Percentiles rank a stretch among this genome's conserved stretches.
phyloP scores from a whole-genome alignment of 2,113 vertebrate genomes.

The Pelusios castaneus region DNA sequence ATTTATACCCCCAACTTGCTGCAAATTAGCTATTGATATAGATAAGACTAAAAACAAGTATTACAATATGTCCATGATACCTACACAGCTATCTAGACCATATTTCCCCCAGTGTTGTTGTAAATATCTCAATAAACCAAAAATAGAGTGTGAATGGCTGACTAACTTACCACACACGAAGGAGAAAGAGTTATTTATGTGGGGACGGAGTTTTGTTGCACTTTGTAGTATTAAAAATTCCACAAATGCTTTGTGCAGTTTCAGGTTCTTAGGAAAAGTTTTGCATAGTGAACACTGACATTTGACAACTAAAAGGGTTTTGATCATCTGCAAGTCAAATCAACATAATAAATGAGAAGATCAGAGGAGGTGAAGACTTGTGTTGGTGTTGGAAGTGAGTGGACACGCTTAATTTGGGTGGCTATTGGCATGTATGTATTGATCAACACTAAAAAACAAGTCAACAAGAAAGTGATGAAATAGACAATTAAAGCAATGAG shows the following conservation, averaged over 20 bases:
- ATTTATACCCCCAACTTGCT: no score
- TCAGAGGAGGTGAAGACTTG: neutral
- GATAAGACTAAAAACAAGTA: no score
- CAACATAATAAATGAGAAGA: neutral
- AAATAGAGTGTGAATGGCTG: neutral
- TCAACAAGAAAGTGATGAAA: constrained; percentile 46
- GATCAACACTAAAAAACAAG: neutral
- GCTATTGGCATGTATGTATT: fast-evolving
- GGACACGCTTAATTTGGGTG: neutral
- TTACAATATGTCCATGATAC: neutral
- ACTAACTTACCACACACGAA: neutral
- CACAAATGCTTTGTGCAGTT: neutral
- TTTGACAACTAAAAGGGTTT: neutral
- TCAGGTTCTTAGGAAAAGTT: neutral
- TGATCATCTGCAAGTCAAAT: neutral
- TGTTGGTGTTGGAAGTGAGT: neutral
- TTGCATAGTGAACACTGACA: neutral
- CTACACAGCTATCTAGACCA: neutral
- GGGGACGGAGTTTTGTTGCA: neutral
- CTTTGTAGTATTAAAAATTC: neutral
- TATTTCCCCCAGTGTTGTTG: no score
- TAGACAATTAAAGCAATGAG: constrained; percentile 52
- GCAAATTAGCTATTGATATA: no score
- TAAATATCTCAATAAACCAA: neutral
- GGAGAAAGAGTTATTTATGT: neutral